Evolutionary conservation across 2,888 invertebrate species (phyloP).

Genomic region (Noctua comes): DNA sequence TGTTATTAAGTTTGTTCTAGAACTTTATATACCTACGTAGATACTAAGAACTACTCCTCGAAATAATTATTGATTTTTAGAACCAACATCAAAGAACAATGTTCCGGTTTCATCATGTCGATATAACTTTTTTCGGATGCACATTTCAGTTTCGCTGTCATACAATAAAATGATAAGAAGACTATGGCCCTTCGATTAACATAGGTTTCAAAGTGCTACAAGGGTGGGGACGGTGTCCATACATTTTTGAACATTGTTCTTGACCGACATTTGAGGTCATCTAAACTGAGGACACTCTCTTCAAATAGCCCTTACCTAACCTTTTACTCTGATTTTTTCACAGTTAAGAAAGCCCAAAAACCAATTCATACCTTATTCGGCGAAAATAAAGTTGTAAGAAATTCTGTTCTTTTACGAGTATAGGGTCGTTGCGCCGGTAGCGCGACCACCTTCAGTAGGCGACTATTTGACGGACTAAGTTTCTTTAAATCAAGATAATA

Average conservation of each 20-base stretch:
- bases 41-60: neutral
- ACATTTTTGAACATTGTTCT: no score
- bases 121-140: no score
- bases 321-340: slow-evolving; percentile 18
- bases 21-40: neutral
- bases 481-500: no score
- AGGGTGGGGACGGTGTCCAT: no score
- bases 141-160: no score
- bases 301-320: neutral
- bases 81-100: slow-evolving; percentile 13
- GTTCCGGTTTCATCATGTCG: no score
- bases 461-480: no score
- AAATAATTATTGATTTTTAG: neutral
- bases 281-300: slow-evolving; percentile 3
- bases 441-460: no score
- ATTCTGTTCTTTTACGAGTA: neutral
- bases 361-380: neutral
- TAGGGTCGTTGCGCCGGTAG: no score
- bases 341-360: neutral
- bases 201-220: no score
- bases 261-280: neutral
- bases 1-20: neutral
- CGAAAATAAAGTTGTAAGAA: neutral
- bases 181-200: no score
- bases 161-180: no score